Evolutionary conservation across 2,888 invertebrate species (phyloP), one percentile per base, ranked within the genome.

Genomic region (Artemia sp.): DNA sequence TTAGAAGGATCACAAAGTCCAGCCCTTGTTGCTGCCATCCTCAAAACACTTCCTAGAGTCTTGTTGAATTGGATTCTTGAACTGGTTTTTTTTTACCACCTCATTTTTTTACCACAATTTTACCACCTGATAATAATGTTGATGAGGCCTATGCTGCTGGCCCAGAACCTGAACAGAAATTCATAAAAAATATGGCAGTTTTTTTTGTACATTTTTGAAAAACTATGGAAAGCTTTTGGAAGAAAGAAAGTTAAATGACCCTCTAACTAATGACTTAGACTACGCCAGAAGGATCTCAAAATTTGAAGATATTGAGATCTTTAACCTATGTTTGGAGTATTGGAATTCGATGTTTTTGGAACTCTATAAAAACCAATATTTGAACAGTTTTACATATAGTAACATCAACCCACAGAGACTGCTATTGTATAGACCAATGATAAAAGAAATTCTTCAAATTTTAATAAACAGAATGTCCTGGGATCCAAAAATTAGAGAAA

Each of bases 391-490:
- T 72, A 78, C 81, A 71, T 76, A 78, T 14, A 76, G 77, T 5
- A 38, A 38, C 3, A 38, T 38, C 38, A 38, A 68, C 9, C 50
- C 67, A 14, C 52, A 52, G n/a, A 51, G 89, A 69, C 83, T 88
- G 75, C 83, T 84, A 72, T 83, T 90, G 74, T 92, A 91, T 78
- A 84, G 86, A 71, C 86, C 87, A 76, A 87, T 91, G 68, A 80
- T 92, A 71, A 89, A 51, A 7, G 73, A 82, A 80, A 88, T 97
- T 58, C 85, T 98, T 66, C 90, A 90, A 76, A 94, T 95, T 67
- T 97, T 99, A 95, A 98, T 99, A 77, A 93, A 93, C 72, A 85
- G 97, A 75, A 99, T 99, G 98, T 96, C 95, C 81, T 83, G 99
- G 77, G 99, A 99, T 81, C 97, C 96, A 81, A 98, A 94, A 78